Percentiles rank a stretch among this genome's conserved stretches.
phyloP scores from a whole-genome alignment of 2,113 vertebrate genomes.

The Lates calcarifer region DNA sequence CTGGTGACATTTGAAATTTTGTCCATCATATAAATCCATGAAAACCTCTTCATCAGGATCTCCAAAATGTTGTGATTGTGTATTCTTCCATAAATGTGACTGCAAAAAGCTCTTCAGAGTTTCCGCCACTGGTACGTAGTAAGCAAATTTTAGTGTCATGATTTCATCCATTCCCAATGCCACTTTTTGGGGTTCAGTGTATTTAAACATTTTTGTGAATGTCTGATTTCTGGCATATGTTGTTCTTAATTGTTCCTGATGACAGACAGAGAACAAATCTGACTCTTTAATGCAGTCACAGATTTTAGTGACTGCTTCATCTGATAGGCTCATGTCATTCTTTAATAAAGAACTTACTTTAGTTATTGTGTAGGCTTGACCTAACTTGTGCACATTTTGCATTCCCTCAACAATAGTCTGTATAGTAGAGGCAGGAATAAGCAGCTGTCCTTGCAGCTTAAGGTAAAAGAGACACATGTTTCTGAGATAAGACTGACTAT shows the following conservation, averaged over 20 bases:
- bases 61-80: not conserved
- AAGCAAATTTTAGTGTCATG: constrained; percentile 14
- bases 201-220: constrained; percentile 55
- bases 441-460: constrained; percentile 6
- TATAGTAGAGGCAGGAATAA: constrained; percentile 33
- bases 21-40: constrained; percentile 4
- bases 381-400: constrained; percentile 56
- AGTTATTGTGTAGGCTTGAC: constrained; percentile 32
- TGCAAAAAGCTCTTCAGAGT: constrained; percentile 17
- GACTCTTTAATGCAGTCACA: constrained; percentile 45
- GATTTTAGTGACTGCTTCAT: constrained; percentile 42
- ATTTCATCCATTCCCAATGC: constrained; percentile 47
- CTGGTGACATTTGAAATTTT: constrained; percentile 12
- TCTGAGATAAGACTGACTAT: constrained; percentile 32
- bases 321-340: constrained; percentile 55
- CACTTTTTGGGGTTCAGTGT: constrained; percentile 56
- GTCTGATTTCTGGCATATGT: constrained; percentile 10
- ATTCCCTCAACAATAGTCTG: constrained; percentile 32
- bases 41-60: not conserved
- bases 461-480: constrained; percentile 32
- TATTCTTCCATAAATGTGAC: constrained; percentile 12
- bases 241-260: constrained; percentile 27
- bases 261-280: constrained; percentile 59
- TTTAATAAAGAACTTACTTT: constrained; percentile 54
- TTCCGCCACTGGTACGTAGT: constrained; percentile 12